These are phyloP conservation scores for Dendrolimus punctatus DNA, from an alignment of 1,140 invertebrate species.

Conservation along the genomic window DNA sequence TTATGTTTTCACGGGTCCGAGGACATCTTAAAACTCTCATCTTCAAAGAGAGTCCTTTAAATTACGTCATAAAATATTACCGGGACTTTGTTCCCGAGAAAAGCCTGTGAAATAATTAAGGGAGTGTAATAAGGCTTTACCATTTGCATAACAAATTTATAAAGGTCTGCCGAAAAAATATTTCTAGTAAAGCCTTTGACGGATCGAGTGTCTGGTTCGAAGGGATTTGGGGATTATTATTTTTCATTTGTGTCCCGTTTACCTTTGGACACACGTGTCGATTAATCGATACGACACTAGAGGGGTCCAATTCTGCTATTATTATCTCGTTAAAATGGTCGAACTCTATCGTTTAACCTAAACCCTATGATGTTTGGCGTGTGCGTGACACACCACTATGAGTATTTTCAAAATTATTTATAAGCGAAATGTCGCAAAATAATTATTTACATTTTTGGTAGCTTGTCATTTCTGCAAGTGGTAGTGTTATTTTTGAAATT, in stretches of 20 bases:
- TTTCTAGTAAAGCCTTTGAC: constrained; percentile 43
- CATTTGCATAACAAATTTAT: constrained; percentile 55
- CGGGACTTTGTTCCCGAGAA: constrained; percentile 27
- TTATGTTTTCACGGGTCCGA: constrained; percentile 16
- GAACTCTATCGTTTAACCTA: no score
- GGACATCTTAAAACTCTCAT: constrained; percentile 28
- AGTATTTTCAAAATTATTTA: no score
- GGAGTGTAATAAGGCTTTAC: constrained; percentile 47
- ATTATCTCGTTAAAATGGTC: no score
- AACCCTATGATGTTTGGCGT: no score
- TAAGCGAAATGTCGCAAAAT: no score
- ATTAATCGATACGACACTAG: constrained; percentile 11
- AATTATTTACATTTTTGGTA: no score
- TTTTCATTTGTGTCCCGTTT: constrained; percentile 1
- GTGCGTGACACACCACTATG: no score
- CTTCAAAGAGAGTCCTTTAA: constrained; percentile 33
- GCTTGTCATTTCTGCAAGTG: no score
- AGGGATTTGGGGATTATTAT: constrained; percentile 21
- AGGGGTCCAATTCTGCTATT: not conserved
- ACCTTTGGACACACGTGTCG: constrained; percentile 3
- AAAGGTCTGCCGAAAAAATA: constrained; percentile 33
- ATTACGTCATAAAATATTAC: constrained; percentile 46
- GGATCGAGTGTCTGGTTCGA: constrained; percentile 28
- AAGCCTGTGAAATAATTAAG: constrained; percentile 47
- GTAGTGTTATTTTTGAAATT: no score